Percentiles rank a stretch among this genome's conserved stretches.
phyloP scores from a whole-genome alignment of 2,113 vertebrate species.

The Semicossyphus pulcher region DNA sequence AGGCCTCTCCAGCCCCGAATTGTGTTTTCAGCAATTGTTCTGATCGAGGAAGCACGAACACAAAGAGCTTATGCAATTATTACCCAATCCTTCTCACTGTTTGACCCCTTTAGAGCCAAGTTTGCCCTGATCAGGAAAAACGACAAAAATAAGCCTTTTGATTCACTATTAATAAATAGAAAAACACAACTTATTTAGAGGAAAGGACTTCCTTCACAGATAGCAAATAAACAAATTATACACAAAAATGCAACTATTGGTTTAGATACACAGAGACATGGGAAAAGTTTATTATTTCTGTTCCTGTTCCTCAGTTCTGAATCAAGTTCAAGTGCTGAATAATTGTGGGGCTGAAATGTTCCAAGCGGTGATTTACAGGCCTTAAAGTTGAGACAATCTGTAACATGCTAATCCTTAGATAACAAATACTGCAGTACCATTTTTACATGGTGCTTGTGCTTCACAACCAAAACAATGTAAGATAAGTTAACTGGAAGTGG shows the following conservation, averaged over 20 bases:
- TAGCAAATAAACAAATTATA: conserved; percentile 34
- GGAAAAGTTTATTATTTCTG: neutral
- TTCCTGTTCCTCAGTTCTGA: conserved; percentile 2
- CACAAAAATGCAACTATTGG: conserved; percentile 19
- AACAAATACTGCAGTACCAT: too few species aligned
- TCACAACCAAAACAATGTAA: too few species aligned
- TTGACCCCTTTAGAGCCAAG: conserved; percentile 23
- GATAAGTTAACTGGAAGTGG: too few species aligned
- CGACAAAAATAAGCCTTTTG: conserved; percentile 44
- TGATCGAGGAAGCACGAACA: conserved; percentile 58
- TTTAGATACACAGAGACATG: neutral
- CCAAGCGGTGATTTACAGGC: neutral
- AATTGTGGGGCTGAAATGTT: neutral
- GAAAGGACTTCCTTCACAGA: conserved; percentile 15
- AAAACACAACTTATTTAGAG: conserved; percentile 27
- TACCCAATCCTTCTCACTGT: conserved; percentile 15
- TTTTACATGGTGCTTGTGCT: too few species aligned
- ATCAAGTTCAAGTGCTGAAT: neutral
- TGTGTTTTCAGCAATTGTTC: conserved; percentile 71
- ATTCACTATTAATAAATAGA: conserved; percentile 43
- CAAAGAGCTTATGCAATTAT: conserved; percentile 71
- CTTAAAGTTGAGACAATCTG: neutral
- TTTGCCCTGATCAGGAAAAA: conserved; percentile 55
- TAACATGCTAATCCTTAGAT: neutral
- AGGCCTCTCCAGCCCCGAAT: conserved; percentile 40